phyloP scores from a whole-genome alignment of 2,797 vertebrate genomes.

The Cossypha niveicapilla region DNA sequence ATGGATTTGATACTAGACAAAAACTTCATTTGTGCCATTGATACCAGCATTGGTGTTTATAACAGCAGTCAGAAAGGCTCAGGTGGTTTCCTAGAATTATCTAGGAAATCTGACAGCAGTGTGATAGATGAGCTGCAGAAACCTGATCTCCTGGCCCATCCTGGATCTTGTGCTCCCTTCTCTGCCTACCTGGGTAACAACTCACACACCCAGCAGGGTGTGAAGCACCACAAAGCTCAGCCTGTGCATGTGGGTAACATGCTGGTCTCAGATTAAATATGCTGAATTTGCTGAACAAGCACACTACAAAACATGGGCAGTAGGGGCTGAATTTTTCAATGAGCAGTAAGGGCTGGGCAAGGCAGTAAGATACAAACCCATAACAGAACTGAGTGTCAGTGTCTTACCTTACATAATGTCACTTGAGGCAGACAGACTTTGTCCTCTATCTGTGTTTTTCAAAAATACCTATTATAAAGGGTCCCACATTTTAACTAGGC shows the following conservation, averaged over 20 bases:
- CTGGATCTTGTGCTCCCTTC: background rate
- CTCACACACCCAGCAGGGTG: background rate
- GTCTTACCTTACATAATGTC: background rate
- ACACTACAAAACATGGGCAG: background rate
- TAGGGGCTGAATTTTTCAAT: background rate
- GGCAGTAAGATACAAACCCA: background rate
- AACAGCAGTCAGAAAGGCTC: background rate
- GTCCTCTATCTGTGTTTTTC: background rate
- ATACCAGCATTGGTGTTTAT: background rate
- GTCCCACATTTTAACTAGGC: background rate
- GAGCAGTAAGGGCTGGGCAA: background rate
- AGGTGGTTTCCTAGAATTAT: background rate
- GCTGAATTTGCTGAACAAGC: background rate
- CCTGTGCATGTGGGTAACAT: rapidly evolving
- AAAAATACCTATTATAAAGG: background rate
- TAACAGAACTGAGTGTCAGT: background rate
- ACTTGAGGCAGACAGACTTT: background rate
- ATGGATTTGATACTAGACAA: background rate
- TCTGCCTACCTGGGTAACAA: background rate
- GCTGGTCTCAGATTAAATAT: background rate
- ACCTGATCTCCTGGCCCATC: background rate
- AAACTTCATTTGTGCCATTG: background rate
- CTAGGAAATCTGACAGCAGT: background rate
- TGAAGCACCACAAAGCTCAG: background rate
- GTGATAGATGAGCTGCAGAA: background rate